These are phyloP conservation scores for Limnodromus scolopaceus DNA, from an alignment of 2,797 vertebrate species.

Conservation along the genomic window DNA sequence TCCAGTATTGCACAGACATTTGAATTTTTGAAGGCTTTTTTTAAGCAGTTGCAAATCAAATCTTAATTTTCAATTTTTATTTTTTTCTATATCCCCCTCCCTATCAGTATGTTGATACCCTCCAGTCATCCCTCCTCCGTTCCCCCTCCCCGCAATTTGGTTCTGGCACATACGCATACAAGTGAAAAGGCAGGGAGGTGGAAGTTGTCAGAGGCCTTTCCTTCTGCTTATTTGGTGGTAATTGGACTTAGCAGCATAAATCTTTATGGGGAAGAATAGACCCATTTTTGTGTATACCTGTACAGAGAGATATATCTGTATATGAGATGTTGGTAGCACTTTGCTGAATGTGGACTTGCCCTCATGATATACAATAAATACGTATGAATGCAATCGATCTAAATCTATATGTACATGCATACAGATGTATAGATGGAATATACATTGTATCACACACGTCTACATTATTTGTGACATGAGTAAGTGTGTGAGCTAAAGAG, in stretches of 20 bases:
- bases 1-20: slow-evolving; percentile 25
- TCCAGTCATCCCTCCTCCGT: not conserved
- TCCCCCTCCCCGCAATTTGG: not conserved
- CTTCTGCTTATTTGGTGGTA: slow-evolving; percentile 70
- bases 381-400: slow-evolving; percentile 64
- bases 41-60: slow-evolving; percentile 16
- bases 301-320: slow-evolving; percentile 78
- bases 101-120: slow-evolving; percentile 9
- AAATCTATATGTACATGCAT: slow-evolving; percentile 72
- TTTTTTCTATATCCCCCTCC: slow-evolving; percentile 29
- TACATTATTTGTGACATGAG: not conserved
- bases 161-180: slow-evolving; percentile 67
- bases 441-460: slow-evolving; percentile 14
- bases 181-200: slow-evolving; percentile 58
- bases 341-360: slow-evolving; percentile 78
- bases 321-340: slow-evolving; percentile 75
- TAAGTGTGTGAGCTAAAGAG: slow-evolving; percentile 63
- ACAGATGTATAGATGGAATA: slow-evolving; percentile 55
- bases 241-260: slow-evolving; percentile 67
- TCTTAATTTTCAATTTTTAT: not conserved
- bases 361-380: slow-evolving; percentile 75
- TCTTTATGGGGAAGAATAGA: slow-evolving; percentile 59
- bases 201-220: slow-evolving; percentile 75
- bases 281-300: slow-evolving; percentile 76
- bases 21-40: slow-evolving; percentile 24